phyloP scores from a whole-genome alignment of 2,113 vertebrate species.

The Tragelaphus scriptus region DNA sequence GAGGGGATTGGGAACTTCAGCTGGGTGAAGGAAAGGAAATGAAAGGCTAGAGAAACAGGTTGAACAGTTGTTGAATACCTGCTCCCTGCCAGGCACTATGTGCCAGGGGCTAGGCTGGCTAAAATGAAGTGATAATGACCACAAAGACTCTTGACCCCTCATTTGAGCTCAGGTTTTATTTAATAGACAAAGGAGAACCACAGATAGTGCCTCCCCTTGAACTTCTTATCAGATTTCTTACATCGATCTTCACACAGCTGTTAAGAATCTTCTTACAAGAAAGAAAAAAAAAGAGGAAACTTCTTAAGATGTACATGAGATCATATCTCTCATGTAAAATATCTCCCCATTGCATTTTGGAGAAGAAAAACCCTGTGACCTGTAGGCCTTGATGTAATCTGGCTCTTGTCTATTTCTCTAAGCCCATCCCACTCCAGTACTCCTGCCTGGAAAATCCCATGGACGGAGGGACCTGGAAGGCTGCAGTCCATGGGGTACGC shows the following conservation, averaged over 20 bases:
- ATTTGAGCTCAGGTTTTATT: background rate
- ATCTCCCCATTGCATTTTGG: background rate
- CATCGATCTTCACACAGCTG: background rate
- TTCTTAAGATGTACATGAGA: background rate
- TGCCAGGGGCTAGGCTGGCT: background rate
- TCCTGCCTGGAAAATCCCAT: too few relatives aligned
- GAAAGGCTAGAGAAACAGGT: background rate
- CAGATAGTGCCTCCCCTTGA: background rate
- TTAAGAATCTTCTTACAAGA: background rate
- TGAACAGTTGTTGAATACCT: background rate
- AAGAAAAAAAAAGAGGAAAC: background rate
- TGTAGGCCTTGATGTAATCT: background rate
- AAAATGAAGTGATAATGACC: background rate
- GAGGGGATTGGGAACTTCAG: background rate
- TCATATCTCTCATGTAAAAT: background rate
- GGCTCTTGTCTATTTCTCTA: background rate
- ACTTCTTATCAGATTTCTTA: background rate
- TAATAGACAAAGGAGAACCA: background rate
- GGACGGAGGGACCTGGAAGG: too few relatives aligned
- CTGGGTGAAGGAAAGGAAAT: background rate
- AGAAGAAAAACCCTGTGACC: background rate
- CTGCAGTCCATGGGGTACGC: too few relatives aligned
- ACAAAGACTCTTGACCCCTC: background rate
- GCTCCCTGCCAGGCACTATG: background rate
- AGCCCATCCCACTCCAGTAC: background rate